Conservation (phyloP, 2,113 vertebrate species). For the Oryzias celebensis region DNA sequence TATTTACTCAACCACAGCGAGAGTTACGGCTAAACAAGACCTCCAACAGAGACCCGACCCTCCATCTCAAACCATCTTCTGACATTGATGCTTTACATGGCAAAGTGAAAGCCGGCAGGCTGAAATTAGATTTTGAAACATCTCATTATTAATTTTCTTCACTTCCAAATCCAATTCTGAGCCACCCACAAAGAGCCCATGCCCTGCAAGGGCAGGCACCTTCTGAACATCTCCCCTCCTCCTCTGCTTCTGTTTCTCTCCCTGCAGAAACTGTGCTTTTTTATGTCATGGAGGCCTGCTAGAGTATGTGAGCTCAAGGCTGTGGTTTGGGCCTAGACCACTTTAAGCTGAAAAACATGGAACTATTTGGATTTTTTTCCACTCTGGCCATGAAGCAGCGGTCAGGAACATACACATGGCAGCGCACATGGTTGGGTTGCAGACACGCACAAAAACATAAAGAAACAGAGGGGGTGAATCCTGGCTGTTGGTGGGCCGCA, state of each 20-base stretch:
- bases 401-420: slow-evolving; percentile 44
- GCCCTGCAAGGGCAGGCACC: slow-evolving; percentile 43
- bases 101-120: slow-evolving; percentile 7
- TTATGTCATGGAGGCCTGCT: slow-evolving; percentile 68
- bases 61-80: slow-evolving; percentile 29
- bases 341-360: slow-evolving; percentile 76
- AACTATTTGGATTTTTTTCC: slow-evolving; percentile 68
- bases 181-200: slow-evolving; percentile 33
- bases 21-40: slow-evolving; percentile 81
- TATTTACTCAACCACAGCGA: slow-evolving; percentile 58
- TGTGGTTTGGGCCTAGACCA: slow-evolving; percentile 77
- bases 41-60: slow-evolving; percentile 77
- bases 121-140: background rate
- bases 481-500: slow-evolving; percentile 58
- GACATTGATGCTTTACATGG: slow-evolving; percentile 19
- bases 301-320: slow-evolving; percentile 76
- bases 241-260: slow-evolving; percentile 42
- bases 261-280: slow-evolving; percentile 60
- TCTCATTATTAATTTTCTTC: background rate
- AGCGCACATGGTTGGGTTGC: slow-evolving; percentile 13
- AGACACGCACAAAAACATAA: slow-evolving; percentile 1
- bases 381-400: slow-evolving; percentile 67
- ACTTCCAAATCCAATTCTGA: background rate
- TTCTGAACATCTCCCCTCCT: slow-evolving; percentile 33
- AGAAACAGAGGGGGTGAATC: slow-evolving; percentile 6